Base-by-base conservation (phyloP, 92 coral and sea anemone genomes). In the Epizoanthus ramosus region DNA sequence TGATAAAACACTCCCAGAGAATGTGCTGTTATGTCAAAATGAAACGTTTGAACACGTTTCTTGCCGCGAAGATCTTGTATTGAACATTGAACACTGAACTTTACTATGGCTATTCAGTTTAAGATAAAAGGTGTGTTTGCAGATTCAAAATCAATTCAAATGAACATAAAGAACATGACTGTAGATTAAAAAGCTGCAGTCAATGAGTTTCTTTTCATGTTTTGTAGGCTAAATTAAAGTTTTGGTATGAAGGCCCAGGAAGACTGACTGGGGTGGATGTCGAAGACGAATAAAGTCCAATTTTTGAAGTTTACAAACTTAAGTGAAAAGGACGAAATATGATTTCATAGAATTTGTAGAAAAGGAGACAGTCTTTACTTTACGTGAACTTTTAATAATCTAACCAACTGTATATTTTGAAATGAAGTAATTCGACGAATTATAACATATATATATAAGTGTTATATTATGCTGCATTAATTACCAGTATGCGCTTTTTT, bases 1-100 rank as follows among this genome's bases (percentile, higher is more conserved):
- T 68, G 73, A 68, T 68, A 68, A 37, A 68, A 68, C 73, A 68
- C 31, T 28, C 31, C 73, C 9, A 68, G 19, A n/a, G 45, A 68
- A 68, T 68, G 73, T 39, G 73, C 50, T 14, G 52, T 39, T 16
- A 31, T 14, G 50, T 68, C 18, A 31, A 22, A 68, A 31, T 68
- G 73, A 67, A 67, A 14, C 47, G 16, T 67, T 35, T 68, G 7
- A 14, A 12, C 17, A 13, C 73, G 10, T 22, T 39, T 31, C 35
- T 68, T 9, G 39, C 73, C 41, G 50, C 16, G 22, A 28, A 19
- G 17, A 68, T 8, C 1, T 43, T 43, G 73, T 12, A 41, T 19
- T 68, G 41, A 10, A 18, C n/a, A 6, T 16, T 10, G 47, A 23
- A 22, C 28, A 22, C 68, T 23, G 35, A 24, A 63, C 68, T 31